Evolutionary conservation across 2,888 invertebrate species (phyloP).

Genomic region (Deroplatys truncata): DNA sequence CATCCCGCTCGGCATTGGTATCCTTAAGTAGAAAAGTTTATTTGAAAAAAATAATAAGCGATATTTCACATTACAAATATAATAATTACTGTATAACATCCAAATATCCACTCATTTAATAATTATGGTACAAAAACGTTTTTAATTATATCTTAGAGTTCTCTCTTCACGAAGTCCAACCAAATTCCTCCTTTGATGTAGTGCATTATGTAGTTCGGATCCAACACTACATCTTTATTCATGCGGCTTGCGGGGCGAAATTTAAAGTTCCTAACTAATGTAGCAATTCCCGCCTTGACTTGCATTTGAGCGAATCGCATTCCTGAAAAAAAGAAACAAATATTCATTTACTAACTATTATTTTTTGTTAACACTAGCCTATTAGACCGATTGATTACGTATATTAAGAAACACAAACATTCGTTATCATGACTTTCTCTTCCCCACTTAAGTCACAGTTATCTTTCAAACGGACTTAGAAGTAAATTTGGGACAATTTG

Average conservation of each 20-base stretch:
- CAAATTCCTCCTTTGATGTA: background rate
- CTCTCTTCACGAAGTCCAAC: background rate
- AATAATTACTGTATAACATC: too few relatives aligned
- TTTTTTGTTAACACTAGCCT: too few relatives aligned
- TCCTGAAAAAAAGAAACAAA: background rate
- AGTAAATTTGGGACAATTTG: too few relatives aligned
- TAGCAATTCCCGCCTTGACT: background rate
- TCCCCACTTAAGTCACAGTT: too few relatives aligned
- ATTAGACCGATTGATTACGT: too few relatives aligned
- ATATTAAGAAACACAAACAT: too few relatives aligned
- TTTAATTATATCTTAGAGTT: background rate
- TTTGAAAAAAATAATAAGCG: too few relatives aligned
- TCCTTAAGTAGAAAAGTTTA: too few relatives aligned
- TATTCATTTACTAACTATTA: background rate
- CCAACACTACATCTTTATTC: background rate
- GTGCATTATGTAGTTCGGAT: background rate
- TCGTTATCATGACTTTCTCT: too few relatives aligned
- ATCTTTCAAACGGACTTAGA: too few relatives aligned
- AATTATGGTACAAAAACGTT: background rate
- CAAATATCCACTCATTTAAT: background rate
- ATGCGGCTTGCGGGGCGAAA: background rate
- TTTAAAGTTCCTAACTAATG: background rate
- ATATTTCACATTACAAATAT: too few relatives aligned
- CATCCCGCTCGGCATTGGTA: too few relatives aligned
- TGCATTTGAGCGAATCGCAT: background rate